phyloP scores from a whole-genome alignment of 2,113 vertebrate species.

The Gopherus evgoodei region DNA sequence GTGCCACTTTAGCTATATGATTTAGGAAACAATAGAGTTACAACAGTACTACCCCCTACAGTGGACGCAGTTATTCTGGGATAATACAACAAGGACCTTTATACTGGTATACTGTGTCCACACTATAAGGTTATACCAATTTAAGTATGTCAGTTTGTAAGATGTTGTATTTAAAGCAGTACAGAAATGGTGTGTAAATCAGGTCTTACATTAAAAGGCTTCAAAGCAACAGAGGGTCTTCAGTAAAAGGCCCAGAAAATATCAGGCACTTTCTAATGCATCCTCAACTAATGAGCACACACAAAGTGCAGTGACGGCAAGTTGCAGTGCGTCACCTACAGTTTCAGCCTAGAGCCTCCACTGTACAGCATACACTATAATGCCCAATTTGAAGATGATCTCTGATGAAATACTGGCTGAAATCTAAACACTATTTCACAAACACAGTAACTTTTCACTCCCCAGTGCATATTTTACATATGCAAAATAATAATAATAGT shows the following conservation, averaged over 20 bases:
- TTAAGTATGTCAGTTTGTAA: not conserved
- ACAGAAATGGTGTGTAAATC: not conserved
- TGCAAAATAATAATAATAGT: no score
- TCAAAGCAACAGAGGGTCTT: not conserved
- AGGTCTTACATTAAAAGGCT: not conserved
- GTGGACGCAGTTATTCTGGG: not conserved
- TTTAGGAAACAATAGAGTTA: not conserved
- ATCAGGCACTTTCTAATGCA: not conserved
- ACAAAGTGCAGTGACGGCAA: not conserved
- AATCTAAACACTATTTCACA: not conserved
- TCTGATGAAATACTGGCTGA: fast-evolving
- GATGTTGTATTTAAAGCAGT: not conserved
- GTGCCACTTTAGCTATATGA: not conserved
- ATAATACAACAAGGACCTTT: conserved; percentile 2
- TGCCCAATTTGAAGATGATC: not conserved
- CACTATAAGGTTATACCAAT: not conserved
- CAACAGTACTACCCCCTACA: not conserved
- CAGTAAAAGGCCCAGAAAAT: not conserved
- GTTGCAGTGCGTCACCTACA: not conserved
- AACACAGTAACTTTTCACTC: not conserved
- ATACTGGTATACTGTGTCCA: not conserved
- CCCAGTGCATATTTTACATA: not conserved
- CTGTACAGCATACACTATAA: not conserved
- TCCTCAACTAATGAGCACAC: not conserved
- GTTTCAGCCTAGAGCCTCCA: not conserved